Evolutionary conservation across 2,888 invertebrate genomes (phyloP), one percentile per base, ranked within the genome.

Genomic region (Tetragnatha montana): DNA sequence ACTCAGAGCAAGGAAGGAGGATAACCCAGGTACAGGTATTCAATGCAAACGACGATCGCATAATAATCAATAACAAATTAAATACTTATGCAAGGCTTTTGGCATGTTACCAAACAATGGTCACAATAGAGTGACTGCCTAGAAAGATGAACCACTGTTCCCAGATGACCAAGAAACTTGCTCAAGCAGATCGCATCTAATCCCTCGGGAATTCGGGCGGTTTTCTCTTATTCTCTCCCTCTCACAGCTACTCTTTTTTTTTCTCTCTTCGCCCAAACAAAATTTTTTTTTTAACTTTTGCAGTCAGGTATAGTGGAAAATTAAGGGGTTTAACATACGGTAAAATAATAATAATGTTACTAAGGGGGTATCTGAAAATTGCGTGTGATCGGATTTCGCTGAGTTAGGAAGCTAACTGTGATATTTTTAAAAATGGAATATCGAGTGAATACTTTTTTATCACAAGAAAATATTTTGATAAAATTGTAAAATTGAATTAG

Each of bases 101-200:
- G 60, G 60, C 60, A 60, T 60, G 60, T 60, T 60, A 60, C 60
- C 60, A 60, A 60, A 60, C 60, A 60, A 60, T 60, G 60, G 60
- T 60, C 60, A 60, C 60, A 60, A 60, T 60, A 60, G 60, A 60
- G 60, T 60, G 60, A 60, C 60, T 60, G 17, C 10, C 60, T 8
- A 10, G 60, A 60, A 60, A 60, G 60, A 60, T 60, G 60, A 60
- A 60, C 60, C 60, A 60, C 14, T 17, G 60, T 60, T 60, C 60
- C 60, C 60, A 60, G 60, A 60, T 60, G 60, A 60, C 60, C 60
- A 60, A 60, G 60, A 60, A 60, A 60, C 60, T 60, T 60, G 60
- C 60, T 60, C 14, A 60, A 60, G 60, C 60, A 60, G 60, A 60
- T 60, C 60, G 60, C 17, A 60, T 60, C 17, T 60, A 60, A 60